These are phyloP conservation scores for Rugalucina vietnamica DNA, from an alignment of 2,888 invertebrate species.

Conservation along the genomic window DNA sequence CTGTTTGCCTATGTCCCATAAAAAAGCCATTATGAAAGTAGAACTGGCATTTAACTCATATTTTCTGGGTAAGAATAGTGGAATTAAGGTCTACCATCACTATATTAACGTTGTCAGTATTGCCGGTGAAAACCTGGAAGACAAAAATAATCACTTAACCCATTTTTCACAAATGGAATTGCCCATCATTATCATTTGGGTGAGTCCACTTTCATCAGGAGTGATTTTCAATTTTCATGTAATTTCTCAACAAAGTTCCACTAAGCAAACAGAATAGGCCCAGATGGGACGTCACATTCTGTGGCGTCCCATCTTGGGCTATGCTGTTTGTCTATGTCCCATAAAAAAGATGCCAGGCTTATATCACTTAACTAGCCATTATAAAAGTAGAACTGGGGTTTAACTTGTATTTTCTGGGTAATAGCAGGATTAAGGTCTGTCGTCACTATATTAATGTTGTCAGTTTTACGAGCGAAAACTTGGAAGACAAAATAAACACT, in stretches of 20 bases:
- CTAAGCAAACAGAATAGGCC: too few species aligned
- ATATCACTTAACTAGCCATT: too few species aligned
- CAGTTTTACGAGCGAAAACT: constrained; percentile 68
- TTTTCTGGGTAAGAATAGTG: constrained; percentile 58
- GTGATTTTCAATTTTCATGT: too few species aligned
- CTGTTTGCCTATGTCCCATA: too few species aligned
- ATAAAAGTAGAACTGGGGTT: constrained; percentile 70
- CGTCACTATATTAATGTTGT: constrained; percentile 60
- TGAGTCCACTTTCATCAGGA: too few species aligned
- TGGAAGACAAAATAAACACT: constrained; percentile 53
- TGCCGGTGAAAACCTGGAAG: constrained; percentile 70
- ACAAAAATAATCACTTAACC: constrained; percentile 14
- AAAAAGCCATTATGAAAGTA: constrained; percentile 70
- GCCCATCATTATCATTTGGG: too few species aligned
- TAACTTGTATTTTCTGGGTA: constrained; percentile 64
- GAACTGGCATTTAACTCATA: constrained; percentile 69
- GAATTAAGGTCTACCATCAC: constrained; percentile 64
- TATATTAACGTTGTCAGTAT: constrained; percentile 61
- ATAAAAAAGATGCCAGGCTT: too few species aligned
- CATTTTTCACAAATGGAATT: too few species aligned
- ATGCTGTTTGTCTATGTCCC: too few species aligned
- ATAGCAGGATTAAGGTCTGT: constrained; percentile 65
- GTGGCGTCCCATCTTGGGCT: too few species aligned
- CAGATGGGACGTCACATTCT: too few species aligned
- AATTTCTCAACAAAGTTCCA: too few species aligned